These are phyloP conservation scores for Drosophila jambulina DNA, from an alignment of 1,140 invertebrate species.

Conservation along the genomic window DNA sequence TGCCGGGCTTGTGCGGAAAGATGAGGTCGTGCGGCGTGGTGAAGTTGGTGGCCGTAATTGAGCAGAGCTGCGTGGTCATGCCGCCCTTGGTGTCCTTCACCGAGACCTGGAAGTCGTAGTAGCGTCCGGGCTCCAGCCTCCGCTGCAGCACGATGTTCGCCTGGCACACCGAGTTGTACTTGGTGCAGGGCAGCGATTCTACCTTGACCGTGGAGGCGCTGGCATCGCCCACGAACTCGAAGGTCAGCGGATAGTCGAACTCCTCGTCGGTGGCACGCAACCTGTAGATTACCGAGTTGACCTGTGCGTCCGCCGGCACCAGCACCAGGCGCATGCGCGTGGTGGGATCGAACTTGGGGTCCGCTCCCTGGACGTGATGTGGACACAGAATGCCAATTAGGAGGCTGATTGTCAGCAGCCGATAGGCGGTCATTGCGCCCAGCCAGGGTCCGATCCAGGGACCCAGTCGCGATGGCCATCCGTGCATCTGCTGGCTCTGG, in stretches of 20 bases:
- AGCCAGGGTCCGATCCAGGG: slow-evolving; percentile 64
- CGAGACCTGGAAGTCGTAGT: slow-evolving; percentile 92
- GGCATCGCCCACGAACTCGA: slow-evolving; percentile 90
- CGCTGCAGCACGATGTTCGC: slow-evolving; percentile 92
- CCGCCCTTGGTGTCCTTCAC: slow-evolving; percentile 92
- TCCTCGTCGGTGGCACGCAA: slow-evolving; percentile 94
- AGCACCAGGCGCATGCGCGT: slow-evolving; percentile 92
- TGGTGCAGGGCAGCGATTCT: slow-evolving; percentile 92
- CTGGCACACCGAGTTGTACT: slow-evolving; percentile 93
- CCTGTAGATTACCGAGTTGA: slow-evolving; percentile 93
- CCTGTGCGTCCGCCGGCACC: slow-evolving; percentile 92
- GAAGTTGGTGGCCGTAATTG: slow-evolving; percentile 93
- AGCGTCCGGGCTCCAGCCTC: slow-evolving; percentile 90
- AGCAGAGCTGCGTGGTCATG: slow-evolving; percentile 91
- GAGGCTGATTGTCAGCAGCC: slow-evolving; percentile 82
- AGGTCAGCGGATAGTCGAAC: slow-evolving; percentile 93
- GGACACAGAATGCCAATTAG: slow-evolving; percentile 81
- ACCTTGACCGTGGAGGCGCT: slow-evolving; percentile 90
- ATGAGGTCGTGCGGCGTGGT: slow-evolving; percentile 91
- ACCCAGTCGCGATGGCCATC: slow-evolving; percentile 48
- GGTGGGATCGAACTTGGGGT: slow-evolving; percentile 92
- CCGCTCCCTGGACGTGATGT: slow-evolving; percentile 85
- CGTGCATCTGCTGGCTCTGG: slow-evolving; percentile 38
- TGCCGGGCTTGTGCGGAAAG: slow-evolving; percentile 93
- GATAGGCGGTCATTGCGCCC: slow-evolving; percentile 79